A percentile compares a stretch with the other conserved stretches of the same genome.
These are phyloP conservation scores for Phylloscopus collybita DNA, from an alignment of 2,797 vertebrate genomes.

Conservation along the genomic window DNA sequence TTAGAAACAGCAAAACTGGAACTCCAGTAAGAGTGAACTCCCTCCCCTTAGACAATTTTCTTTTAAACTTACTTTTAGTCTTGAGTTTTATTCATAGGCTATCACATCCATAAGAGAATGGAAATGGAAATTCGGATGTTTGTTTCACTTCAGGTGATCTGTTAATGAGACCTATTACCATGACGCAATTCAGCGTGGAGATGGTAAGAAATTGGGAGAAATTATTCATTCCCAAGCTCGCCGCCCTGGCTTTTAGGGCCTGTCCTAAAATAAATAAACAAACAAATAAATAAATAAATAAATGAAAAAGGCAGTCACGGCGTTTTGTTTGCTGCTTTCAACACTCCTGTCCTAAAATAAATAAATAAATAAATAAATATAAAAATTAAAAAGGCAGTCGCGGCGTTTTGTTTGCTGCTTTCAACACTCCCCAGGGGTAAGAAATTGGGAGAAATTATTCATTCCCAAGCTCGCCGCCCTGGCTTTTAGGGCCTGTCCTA, in stretches of 20 bases:
- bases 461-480: accelerated
- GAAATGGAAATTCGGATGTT: not conserved
- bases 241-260: too few species aligned
- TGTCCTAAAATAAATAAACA: too few species aligned
- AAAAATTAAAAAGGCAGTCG: too few species aligned
- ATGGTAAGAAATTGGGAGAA: accelerated
- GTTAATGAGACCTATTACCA: not conserved
- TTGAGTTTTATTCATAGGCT: not conserved
- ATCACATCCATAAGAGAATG: not conserved
- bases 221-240: accelerated
- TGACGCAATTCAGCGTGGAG: not conserved
- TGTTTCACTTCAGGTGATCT: not conserved
- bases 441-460: accelerated
- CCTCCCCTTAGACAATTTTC: not conserved
- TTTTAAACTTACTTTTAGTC: not conserved
- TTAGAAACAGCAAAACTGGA: not conserved
- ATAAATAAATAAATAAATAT: too few species aligned
- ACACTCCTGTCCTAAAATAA: too few species aligned
- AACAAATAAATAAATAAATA: too few species aligned
- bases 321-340: too few species aligned
- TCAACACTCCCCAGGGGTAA: too few species aligned
- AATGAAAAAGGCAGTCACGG: too few species aligned
- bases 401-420: too few species aligned
- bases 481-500: too few species aligned
- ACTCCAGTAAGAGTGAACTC: not conserved